Base-by-base conservation (phyloP, 64 coral and sea anemone genomes). In the Trachythela sp. region DNA sequence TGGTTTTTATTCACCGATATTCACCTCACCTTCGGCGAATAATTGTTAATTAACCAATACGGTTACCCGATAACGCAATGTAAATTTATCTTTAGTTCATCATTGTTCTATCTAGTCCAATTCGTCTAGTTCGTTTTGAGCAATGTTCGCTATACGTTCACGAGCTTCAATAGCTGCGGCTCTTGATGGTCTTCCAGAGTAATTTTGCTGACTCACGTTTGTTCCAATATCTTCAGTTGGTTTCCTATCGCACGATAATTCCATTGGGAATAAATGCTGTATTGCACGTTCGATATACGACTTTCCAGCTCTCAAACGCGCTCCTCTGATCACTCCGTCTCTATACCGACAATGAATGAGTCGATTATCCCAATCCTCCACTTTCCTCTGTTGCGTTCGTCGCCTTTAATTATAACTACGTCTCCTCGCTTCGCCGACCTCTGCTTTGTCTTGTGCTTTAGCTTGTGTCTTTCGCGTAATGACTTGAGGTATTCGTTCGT, bases 381-480 rank as follows among this genome's bases (percentile, higher is more conserved):
- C n/a, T 64, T 64, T 18, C 52, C 86, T 40, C 52, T 34, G 86
- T 87, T 87, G 1, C 52, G 48, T 48, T 87, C 86, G 27, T 87
- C 52, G 42, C 86, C 45, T 48, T 87, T 14, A 9, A 87, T 87
- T 36, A 87, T 9, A 20, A 87, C 86, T 1, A 67, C 52, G 31
- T 64, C 86, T 2, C 86, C 54, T 4, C 1, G 22, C 14, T 87
- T 39, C 34, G 59, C 37, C 24, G 18, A 9, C 29, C 4, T 13
- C 68, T 34, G 13, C 24, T 60, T 24, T 24, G 56, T 87, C 4
- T 48, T 85, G 18, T 85, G 37, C 20, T 85, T 85, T 11, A 85
- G 84, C 10, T 85, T 85, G 35, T 85, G 84, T 32, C 84, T 85
- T 24, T 85, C 84, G 14, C 84, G 42, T 29, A 85, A 38, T 24